Base-by-base conservation (phyloP, 2,888 invertebrate genomes). In the Eumacrocentrus americanus region DNA sequence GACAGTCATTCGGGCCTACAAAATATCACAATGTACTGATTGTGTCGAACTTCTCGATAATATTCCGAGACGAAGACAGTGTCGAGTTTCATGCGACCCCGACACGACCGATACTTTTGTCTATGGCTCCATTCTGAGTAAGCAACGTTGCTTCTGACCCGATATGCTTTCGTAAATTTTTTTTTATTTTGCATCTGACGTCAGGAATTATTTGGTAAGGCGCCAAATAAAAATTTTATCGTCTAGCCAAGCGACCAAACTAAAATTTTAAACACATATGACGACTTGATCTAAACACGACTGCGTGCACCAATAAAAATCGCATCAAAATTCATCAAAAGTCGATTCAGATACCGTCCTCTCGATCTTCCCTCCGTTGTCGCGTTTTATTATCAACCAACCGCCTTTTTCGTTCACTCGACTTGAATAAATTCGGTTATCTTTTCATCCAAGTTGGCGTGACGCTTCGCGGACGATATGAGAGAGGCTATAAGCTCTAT, bases 381-480 rank as follows among this genome's bases (percentile, higher is more conserved):
- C 25, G 12, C 1, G 11, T n/a, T 25, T 58, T 29, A 40, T 50
- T 61, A 57, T 62, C 59, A 50, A 57, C 42, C 46, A 46, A 48
- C 35, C 14, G 50, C 56, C 56, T 59, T 59, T 60, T 58, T 65
- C 63, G 42, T 60, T 59, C 50, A 56, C 20, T 55, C 29, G 47
- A 61, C 64, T 67, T 66, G 65, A 72, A 76, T 78, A 77, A 77
- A 77, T 78, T 65, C 66, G 69, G 69, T 75, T 76, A 78, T 78
- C 78, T 68, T 68, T 68, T 65, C 67, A 78, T 78, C 77, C 70
- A 63, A 70, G 67, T 60, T 67, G 63, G 67, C 67, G 67, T 70
- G 69, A 68, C 67, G 58, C 58, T 64, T 67, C 61, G 12, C 18
- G 14, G 12, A 12, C 37, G 22, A 44, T 77, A 77, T 72, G 73